Evolutionary conservation across 2,888 invertebrate species (phyloP).

Genomic region (Orthosia gothica): DNA sequence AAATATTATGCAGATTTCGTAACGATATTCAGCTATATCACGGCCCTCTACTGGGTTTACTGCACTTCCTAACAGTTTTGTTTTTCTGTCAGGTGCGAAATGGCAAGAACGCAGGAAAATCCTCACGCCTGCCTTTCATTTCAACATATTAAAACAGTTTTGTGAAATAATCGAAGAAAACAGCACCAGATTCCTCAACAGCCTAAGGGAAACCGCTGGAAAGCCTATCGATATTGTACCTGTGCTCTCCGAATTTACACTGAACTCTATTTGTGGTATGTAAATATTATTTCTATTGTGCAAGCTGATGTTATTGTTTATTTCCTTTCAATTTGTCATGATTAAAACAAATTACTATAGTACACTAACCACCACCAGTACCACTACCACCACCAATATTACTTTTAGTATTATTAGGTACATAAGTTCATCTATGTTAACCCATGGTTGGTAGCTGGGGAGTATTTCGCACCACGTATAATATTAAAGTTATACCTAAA

Average conservation of each 20-base stretch:
- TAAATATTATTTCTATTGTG: not conserved
- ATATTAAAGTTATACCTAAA: no score
- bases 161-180: slow-evolving; percentile 87
- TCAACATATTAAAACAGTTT: slow-evolving; percentile 90
- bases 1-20: not conserved
- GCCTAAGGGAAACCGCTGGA: slow-evolving; percentile 73
- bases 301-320: not conserved
- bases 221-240: slow-evolving; percentile 88
- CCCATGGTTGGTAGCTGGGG: no score
- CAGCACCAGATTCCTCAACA: slow-evolving; percentile 79
- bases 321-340: not conserved
- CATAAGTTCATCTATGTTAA: no score
- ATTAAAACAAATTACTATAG: no score
- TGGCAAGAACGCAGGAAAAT: slow-evolving; percentile 93
- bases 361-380: no score
- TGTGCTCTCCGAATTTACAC: slow-evolving; percentile 89
- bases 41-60: not conserved
- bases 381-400: no score
- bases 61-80: not conserved
- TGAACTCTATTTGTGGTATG: slow-evolving; percentile 93
- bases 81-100: slow-evolving; percentile 84
- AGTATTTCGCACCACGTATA: no score
- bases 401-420: no score
- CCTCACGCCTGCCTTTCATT: slow-evolving; percentile 93
- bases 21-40: not conserved